Evolutionary conservation across 2,113 vertebrate genomes (phyloP).

Genomic region (Seriola aureovittata): DNA sequence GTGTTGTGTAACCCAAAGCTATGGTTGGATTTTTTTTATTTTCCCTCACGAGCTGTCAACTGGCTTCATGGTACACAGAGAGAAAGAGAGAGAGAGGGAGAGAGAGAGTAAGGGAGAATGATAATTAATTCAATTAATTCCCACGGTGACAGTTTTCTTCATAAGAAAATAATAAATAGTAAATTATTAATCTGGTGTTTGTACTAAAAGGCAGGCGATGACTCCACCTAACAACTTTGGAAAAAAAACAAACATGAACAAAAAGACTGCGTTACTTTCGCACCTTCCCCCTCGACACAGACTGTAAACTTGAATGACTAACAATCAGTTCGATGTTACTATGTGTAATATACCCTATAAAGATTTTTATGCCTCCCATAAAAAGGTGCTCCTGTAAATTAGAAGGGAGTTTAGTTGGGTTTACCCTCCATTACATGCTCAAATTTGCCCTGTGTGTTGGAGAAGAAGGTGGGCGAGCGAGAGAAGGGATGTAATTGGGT

Average conservation of each 20-base stretch:
- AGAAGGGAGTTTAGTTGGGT: conserved; percentile 37
- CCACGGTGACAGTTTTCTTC: conserved; percentile 57
- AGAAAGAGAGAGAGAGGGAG: conserved; percentile 3
- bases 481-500: conserved; percentile 16
- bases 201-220: neutral
- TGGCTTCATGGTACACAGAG: conserved; percentile 18
- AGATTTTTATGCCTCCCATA: conserved; percentile 47
- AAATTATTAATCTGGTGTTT: neutral
- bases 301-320: neutral
- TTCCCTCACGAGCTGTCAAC: conserved; percentile 66
- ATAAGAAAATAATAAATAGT: conserved; percentile 29
- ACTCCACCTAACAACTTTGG: neutral
- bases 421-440: conserved; percentile 41
- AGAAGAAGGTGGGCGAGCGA: neutral
- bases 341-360: conserved; percentile 39
- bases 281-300: neutral
- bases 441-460: conserved; percentile 5
- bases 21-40: conserved; percentile 42
- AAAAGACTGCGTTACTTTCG: neutral
- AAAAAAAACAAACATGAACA: neutral
- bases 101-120: neutral
- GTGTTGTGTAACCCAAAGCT: conserved; percentile 76
- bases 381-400: conserved; percentile 51
- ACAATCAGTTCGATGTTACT: conserved; percentile 9
- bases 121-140: conserved; percentile 62